Evolutionary conservation across 2,888 invertebrate species (phyloP).

Genomic region (Elmis aenea): DNA sequence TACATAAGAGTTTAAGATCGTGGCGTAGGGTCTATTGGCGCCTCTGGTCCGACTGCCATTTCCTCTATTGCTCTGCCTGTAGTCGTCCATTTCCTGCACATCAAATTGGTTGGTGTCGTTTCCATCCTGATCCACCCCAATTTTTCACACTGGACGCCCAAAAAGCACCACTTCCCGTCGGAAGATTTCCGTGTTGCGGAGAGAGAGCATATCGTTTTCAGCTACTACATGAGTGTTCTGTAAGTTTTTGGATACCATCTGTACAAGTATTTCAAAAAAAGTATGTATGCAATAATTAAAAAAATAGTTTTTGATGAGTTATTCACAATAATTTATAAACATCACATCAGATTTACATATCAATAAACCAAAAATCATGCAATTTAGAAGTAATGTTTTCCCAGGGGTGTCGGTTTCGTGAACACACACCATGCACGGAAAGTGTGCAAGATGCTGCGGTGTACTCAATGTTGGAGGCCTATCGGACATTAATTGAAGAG

Average conservation of each 20-base stretch:
- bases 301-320: not conserved
- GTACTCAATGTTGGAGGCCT: conserved; percentile 54
- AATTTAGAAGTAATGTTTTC: not conserved
- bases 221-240: conserved; percentile 55
- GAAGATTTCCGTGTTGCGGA: conserved; percentile 78
- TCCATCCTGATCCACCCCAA: conserved; percentile 73
- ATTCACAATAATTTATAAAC: not conserved
- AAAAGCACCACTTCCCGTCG: conserved; percentile 64
- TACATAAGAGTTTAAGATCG: conserved; percentile 73
- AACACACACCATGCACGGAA: conserved; percentile 63
- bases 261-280: too few relatives aligned
- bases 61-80: conserved; percentile 74
- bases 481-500: conserved; percentile 57
- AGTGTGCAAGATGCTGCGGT: conserved; percentile 63
- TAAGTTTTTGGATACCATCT: conserved; percentile 44
- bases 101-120: conserved; percentile 76
- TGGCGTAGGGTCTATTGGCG: conserved; percentile 89
- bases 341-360: not conserved
- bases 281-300: not conserved
- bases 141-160: conserved; percentile 65
- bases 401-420: conserved; percentile 65
- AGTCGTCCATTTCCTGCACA: conserved; percentile 71
- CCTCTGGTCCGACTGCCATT: conserved; percentile 88
- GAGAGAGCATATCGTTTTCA: conserved; percentile 79
- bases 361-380: too few relatives aligned